These are phyloP conservation scores for Coleophora flavipennella DNA, from an alignment of 2,888 invertebrate species.

Conservation along the genomic window DNA sequence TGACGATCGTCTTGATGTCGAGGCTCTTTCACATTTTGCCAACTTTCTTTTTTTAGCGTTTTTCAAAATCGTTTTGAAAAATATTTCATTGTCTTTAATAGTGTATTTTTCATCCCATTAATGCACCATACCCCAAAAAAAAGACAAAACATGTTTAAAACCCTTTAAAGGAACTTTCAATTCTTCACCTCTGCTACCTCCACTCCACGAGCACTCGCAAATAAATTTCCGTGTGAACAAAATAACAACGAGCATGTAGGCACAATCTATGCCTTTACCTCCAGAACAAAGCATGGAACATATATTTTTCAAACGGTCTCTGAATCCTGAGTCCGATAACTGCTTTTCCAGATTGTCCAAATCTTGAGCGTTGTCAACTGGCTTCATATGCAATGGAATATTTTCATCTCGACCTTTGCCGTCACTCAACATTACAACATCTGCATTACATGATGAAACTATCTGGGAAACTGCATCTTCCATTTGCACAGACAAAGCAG, in stretches of 20 bases:
- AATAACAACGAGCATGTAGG: conserved; percentile 10
- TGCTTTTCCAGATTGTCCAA: conserved; percentile 5
- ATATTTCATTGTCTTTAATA: conserved; percentile 5
- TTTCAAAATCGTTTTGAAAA: conserved; percentile 11
- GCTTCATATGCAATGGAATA: conserved; percentile 1
- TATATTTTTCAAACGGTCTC: conserved; percentile 5
- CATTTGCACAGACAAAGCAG: too few relatives aligned
- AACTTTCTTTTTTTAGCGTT: too few relatives aligned
- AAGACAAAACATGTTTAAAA: conserved; percentile 10
- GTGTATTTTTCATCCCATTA: conserved; percentile 11
- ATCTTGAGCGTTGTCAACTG: conserved; percentile 1
- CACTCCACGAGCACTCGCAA: conserved; percentile 11
- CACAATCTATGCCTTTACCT: conserved; percentile 7
- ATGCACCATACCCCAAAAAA: conserved; percentile 8
- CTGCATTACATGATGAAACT: too few relatives aligned
- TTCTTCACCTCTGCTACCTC: conserved; percentile 10
- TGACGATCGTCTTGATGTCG: too few relatives aligned
- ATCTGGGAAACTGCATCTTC: too few relatives aligned
- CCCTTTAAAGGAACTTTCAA: conserved; percentile 7
- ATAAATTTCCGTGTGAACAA: conserved; percentile 10
- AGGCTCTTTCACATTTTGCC: too few relatives aligned
- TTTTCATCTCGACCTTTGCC: too few relatives aligned
- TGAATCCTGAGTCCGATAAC: conserved; percentile 3
- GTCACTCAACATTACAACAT: too few relatives aligned
- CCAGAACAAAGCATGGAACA: conserved; percentile 6